A percentile compares a stretch with the other conserved stretches of the same genome.
Evolutionary conservation across 1,140 invertebrate species (phyloP).

Genomic region (Papilio aristodemus): DNA sequence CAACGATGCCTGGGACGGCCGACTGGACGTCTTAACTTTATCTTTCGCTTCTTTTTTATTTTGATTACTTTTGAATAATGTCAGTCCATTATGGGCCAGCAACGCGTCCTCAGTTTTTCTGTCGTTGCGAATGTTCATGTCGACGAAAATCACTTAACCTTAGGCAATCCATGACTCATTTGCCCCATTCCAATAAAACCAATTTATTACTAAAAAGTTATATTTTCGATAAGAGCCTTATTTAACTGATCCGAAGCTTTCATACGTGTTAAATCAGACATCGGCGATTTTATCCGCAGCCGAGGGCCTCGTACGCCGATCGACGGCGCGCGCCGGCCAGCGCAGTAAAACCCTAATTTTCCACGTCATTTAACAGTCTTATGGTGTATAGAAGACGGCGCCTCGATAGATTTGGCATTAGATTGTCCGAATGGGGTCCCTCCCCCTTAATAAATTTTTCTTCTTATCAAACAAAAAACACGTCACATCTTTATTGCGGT

Average conservation of each 20-base stretch:
- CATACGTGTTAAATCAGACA: constrained; percentile 31
- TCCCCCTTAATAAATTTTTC: constrained; percentile 43
- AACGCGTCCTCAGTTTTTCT: too few relatives aligned
- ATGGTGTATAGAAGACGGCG: constrained; percentile 49
- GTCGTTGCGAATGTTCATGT: too few relatives aligned
- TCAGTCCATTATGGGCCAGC: too few relatives aligned
- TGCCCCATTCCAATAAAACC: too few relatives aligned
- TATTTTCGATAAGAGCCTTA: not conserved
- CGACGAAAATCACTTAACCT: too few relatives aligned
- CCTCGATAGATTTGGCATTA: constrained; percentile 62
- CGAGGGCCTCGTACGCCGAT: constrained; percentile 36
- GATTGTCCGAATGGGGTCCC: constrained; percentile 47
- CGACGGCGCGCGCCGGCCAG: constrained; percentile 40
- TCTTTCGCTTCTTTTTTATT: too few relatives aligned
- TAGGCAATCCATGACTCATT: too few relatives aligned
- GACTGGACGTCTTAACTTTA: too few relatives aligned
- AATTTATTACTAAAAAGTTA: not conserved
- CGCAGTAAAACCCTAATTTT: constrained; percentile 60
- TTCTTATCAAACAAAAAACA: constrained; percentile 32
- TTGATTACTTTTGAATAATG: too few relatives aligned
- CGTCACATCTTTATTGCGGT: constrained; percentile 28
- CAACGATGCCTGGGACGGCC: too few relatives aligned
- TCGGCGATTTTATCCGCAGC: constrained; percentile 25
- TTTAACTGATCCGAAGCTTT: not conserved
- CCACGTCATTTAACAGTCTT: constrained; percentile 60